Conservation (phyloP, 2,113 vertebrate species). For the Cranoglanis bouderius region DNA sequence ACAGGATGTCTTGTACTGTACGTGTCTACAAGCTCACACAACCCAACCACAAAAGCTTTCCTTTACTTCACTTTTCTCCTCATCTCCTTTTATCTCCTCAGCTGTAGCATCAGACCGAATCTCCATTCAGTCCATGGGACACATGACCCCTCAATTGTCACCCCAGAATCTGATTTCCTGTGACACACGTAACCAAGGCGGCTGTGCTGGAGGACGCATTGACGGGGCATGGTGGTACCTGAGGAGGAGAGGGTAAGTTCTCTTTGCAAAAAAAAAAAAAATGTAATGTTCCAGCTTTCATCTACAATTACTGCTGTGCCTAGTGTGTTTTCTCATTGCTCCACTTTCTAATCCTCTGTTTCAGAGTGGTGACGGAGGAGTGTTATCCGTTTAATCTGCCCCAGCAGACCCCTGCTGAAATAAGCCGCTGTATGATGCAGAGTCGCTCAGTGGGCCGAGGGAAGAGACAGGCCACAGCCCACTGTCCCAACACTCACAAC, state of each 20-base stretch:
- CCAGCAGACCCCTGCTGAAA: slow-evolving; percentile 61
- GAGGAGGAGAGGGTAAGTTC: slow-evolving; percentile 82
- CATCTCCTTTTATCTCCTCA: slow-evolving; percentile 55
- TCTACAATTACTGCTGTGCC: neutral
- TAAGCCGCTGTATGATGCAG: slow-evolving; percentile 90
- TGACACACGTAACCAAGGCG: slow-evolving; percentile 88
- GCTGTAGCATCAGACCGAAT: slow-evolving; percentile 94
- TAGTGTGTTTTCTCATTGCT: neutral
- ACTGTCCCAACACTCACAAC: slow-evolving; percentile 82
- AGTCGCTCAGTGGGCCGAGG: slow-evolving; percentile 87
- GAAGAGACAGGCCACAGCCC: slow-evolving; percentile 89
- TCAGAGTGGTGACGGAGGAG: slow-evolving; percentile 89
- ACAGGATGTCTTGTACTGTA: neutral
- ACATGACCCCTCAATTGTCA: slow-evolving; percentile 90
- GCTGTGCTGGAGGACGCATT: slow-evolving; percentile 85
- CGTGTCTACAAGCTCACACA: neutral
- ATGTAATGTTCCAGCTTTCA: too few species aligned
- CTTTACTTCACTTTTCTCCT: neutral
- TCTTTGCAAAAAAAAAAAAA: neutral
- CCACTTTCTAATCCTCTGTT: neutral
- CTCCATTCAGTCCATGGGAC: slow-evolving; percentile 98
- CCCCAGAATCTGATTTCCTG: slow-evolving; percentile 96
- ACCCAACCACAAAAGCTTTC: neutral
- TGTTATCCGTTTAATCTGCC: slow-evolving; percentile 86
- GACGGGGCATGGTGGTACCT: slow-evolving; percentile 97